Conservation (phyloP, 2,797 vertebrate species). For the Leuciscus waleckii region DNA sequence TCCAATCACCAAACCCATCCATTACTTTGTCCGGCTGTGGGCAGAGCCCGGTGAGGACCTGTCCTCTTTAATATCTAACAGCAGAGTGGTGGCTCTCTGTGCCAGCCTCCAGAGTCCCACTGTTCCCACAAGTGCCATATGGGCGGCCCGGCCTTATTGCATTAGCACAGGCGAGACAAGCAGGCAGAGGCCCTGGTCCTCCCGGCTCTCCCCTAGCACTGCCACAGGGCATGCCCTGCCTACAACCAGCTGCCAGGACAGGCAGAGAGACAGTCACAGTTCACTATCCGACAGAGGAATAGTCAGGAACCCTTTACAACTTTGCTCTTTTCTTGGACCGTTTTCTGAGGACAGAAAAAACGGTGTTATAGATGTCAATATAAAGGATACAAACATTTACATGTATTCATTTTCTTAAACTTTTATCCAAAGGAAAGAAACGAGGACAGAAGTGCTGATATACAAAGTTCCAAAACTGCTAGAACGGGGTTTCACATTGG, state of each 20-base stretch:
- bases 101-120: slow-evolving; percentile 75
- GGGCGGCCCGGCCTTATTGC: slow-evolving; percentile 90
- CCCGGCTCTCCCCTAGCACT: slow-evolving; percentile 78
- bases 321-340: slow-evolving; percentile 24
- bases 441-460: slow-evolving; percentile 19
- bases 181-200: slow-evolving; percentile 72
- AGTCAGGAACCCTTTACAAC: slow-evolving; percentile 13
- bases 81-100: slow-evolving; percentile 72
- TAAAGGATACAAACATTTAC: background rate
- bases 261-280: slow-evolving; percentile 69
- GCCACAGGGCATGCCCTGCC: slow-evolving; percentile 83
- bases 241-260: slow-evolving; percentile 79
- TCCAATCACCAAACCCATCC: slow-evolving; percentile 71
- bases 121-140: slow-evolving; percentile 87
- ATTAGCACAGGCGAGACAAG: slow-evolving; percentile 88
- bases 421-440: slow-evolving; percentile 14
- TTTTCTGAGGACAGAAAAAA: slow-evolving; percentile 4
- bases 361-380: background rate
- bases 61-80: slow-evolving; percentile 79
- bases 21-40: slow-evolving; percentile 66
- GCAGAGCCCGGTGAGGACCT: slow-evolving; percentile 72
- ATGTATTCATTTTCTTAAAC: background rate
- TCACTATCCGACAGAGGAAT: slow-evolving; percentile 53
- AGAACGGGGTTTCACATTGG: background rate
- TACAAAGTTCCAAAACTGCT: slow-evolving; percentile 27